Conservation (phyloP, 2,888 invertebrate genomes). For the Lasioglossum lativentre region DNA sequence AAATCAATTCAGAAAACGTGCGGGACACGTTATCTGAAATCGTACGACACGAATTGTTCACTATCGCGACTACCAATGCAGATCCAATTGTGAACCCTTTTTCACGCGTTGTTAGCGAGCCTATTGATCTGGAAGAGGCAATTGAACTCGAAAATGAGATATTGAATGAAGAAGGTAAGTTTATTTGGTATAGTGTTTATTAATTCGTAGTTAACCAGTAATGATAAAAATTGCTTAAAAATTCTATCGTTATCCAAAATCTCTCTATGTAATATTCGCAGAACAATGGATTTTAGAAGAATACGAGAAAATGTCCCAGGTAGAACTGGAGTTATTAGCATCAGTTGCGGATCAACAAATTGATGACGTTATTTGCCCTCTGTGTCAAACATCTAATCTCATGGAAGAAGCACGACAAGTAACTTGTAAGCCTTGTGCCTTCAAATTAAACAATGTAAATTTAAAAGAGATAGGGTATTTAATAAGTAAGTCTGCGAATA, state of each 20-base stretch:
- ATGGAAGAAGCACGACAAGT: conserved; percentile 66
- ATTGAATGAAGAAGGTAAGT: conserved; percentile 76
- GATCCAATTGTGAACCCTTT: conserved; percentile 33
- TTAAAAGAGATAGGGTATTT: conserved; percentile 73
- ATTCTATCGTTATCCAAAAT: neutral
- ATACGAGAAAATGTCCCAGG: conserved; percentile 78
- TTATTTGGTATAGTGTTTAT: neutral
- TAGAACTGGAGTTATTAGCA: conserved; percentile 77
- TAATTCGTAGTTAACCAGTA: neutral
- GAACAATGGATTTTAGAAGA: conserved; percentile 82
- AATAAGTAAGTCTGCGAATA: conserved; percentile 71
- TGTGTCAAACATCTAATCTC: conserved; percentile 80
- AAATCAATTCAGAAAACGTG: conserved; percentile 62
- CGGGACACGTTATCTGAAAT: conserved; percentile 76
- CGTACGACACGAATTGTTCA: conserved; percentile 77
- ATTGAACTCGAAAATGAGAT: conserved; percentile 75
- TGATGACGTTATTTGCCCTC: conserved; percentile 81
- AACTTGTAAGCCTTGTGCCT: conserved; percentile 76
- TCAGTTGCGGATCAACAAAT: conserved; percentile 73
- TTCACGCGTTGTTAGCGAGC: conserved; percentile 42
- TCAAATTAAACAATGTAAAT: conserved; percentile 71
- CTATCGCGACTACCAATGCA: conserved; percentile 67
- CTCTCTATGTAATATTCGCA: conserved; percentile 43
- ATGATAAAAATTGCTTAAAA: neutral
- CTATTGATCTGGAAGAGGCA: conserved; percentile 74